Evolutionary conservation across 2,888 invertebrate species (phyloP), one percentile per base, ranked within the genome.

Genomic region (Trachelus tabidus): DNA sequence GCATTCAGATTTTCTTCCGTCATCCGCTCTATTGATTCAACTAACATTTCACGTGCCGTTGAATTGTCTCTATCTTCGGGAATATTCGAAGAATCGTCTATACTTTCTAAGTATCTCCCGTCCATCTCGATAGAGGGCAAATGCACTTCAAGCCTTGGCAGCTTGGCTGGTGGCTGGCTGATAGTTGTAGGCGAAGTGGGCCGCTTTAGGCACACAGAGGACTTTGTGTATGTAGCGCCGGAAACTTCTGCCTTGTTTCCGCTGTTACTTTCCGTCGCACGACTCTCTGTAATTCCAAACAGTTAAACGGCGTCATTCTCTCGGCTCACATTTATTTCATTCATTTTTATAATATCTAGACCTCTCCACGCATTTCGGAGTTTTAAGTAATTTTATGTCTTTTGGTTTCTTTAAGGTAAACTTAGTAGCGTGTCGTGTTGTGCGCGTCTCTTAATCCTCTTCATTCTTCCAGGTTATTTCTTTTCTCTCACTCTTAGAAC

Each of bases 211-310:
- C 79, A 82, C 68, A 79, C 76, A 37, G 83, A 79, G 76, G 85
- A 81, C 82, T 85, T 85, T 82, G 84, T 76, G 80, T 81, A 83
- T 73, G 79, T 83, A 76, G 84, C 83, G 76, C 82, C 85, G 78
- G 86, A 81, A 81, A 84, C 84, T 82, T 84, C 87, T 81, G 86
- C 86, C 79, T 83, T 85, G 85, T 87, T 86, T 81, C 84, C 85
- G 82, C 84, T 85, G 83, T 83, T 82, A 85, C 81, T 87, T 83
- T 85, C 88, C 81, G 83, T 84, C 83, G 80, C 83, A 86, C 82
- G 86, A 83, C 85, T 83, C 86, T 89, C 91, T 91, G 90, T 86
- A 91, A 91, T 89, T 88, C 86, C 90, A 90, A 90, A 89, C 87
- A 90, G 89, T 89, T 86, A 89, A 87, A 88, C 82, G 84, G 85